Conservation (phyloP, 2,113 vertebrate genomes). For the Danio rerio region DNA sequence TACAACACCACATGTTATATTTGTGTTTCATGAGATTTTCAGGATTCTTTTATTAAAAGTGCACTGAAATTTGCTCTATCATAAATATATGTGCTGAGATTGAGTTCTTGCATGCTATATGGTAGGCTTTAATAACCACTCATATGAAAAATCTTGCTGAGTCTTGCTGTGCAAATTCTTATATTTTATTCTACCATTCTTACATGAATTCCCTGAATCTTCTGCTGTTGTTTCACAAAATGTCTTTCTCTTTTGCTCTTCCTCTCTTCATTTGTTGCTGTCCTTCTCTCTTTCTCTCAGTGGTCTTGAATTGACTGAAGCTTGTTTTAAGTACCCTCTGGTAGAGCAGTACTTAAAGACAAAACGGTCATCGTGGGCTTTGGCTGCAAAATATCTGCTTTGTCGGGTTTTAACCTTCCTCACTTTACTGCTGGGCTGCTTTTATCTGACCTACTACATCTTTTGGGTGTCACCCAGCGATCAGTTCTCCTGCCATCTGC, state of each 20-base stretch:
- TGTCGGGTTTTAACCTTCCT: slow-evolving; percentile 84
- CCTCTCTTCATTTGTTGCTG: not conserved
- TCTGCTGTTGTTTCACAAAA: not conserved
- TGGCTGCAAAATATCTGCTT: slow-evolving; percentile 85
- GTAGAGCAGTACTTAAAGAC: slow-evolving; percentile 95
- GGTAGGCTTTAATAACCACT: too few relatives aligned
- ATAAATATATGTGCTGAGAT: too few relatives aligned
- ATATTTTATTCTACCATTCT: too few relatives aligned
- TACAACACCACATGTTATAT: too few relatives aligned
- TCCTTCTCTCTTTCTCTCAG: slow-evolving; percentile 66
- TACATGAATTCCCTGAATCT: not conserved
- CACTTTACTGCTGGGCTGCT: slow-evolving; percentile 80
- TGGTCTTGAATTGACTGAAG: slow-evolving; percentile 85
- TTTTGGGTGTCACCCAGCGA: slow-evolving; percentile 86
- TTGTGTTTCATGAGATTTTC: too few relatives aligned
- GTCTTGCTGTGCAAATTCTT: too few relatives aligned
- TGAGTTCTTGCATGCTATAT: too few relatives aligned
- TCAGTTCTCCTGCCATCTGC: slow-evolving; percentile 89
- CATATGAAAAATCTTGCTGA: too few relatives aligned
- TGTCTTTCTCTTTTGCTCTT: not conserved
- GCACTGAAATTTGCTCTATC: too few relatives aligned
- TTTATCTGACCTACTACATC: slow-evolving; percentile 91
- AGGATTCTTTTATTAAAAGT: too few relatives aligned
- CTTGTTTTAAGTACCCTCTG: slow-evolving; percentile 90
- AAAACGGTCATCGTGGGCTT: slow-evolving; percentile 78